Base-by-base conservation (phyloP, 2,113 vertebrate genomes). In the Delphinapterus leucas region DNA sequence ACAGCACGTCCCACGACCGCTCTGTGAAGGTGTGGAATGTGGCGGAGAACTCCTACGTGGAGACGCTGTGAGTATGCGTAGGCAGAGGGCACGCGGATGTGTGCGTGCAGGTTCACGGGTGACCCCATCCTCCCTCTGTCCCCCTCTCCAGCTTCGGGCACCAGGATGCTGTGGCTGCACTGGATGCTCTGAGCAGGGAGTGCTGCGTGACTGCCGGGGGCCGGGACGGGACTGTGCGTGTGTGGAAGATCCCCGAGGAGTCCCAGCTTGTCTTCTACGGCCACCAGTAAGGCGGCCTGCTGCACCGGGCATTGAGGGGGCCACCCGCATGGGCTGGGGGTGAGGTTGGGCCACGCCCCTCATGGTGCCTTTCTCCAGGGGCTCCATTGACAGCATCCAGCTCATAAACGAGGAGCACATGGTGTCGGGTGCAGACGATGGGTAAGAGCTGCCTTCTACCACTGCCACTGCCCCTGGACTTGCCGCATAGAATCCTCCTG, bases 191-290 rank as follows among this genome's bases (percentile, higher is more conserved):
- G 98, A 99, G 99, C 96, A 98, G 99, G n/a, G 99, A 99, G 95
- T 98, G 99, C 94, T 99, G 99, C 9, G 99, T 99, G 98, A 99
- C 99, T 0, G 98, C 99, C 0, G 99, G 99, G 1, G 99, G 99
- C 21, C 98, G 99, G 5, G 99, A 99, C 0, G 98, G 99, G 53
- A 99, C 99, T 0, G 99, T 99, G 90, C 98, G 99, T 1, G 99
- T 99, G 95, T 99, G 99, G 99, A 99, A 99, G 98, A 99, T 99
- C 44, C 98, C 99, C 0, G 99, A 99, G 97, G 99, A 99, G 95
- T 99, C 99, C 0, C 99, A 99, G 98, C 99, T 99, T 0, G 99
- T 99, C 61, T 99, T 99, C 96, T 99, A 98, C 0, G 99, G 99
- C 38, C 99, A 99, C 71, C 99, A 99, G 99, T 99, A 98, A 99